These are phyloP conservation scores for Aldrovandia affinis DNA, from an alignment of 2,797 vertebrate species.

Conservation along the genomic window DNA sequence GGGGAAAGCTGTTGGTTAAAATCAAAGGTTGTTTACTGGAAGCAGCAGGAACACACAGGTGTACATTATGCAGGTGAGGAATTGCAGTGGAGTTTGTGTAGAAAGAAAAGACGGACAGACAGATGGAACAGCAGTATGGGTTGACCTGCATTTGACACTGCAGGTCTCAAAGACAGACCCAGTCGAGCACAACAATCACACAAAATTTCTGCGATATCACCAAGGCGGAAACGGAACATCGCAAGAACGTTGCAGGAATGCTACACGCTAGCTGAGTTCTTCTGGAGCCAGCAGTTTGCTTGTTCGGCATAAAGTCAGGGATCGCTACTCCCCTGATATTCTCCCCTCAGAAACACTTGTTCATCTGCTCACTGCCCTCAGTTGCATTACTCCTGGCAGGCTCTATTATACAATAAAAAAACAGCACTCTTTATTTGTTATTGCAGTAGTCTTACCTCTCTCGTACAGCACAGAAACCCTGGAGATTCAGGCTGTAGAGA, in stretches of 20 bases:
- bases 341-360: neutral
- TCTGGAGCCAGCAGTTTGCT: neutral
- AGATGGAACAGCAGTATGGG: neutral
- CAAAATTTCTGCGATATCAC: neutral
- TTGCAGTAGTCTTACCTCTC: neutral
- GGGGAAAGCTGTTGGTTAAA: neutral
- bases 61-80: slow-evolving; percentile 12
- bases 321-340: neutral
- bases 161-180: neutral
- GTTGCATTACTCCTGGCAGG: neutral
- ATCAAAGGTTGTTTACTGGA: neutral
- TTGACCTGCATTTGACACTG: neutral
- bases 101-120: slow-evolving; percentile 19
- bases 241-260: neutral
- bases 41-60: neutral
- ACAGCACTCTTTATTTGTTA: neutral
- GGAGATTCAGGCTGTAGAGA: neutral
- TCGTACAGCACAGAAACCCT: neutral
- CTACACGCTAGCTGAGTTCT: neutral
- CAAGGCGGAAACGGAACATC: neutral
- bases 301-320: neutral
- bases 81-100: slow-evolving; percentile 19
- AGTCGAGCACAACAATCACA: neutral
- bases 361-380: neutral
- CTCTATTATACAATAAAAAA: neutral